Base-by-base conservation (phyloP, 2,888 invertebrate genomes). In the Drosophila diplacantha region DNA sequence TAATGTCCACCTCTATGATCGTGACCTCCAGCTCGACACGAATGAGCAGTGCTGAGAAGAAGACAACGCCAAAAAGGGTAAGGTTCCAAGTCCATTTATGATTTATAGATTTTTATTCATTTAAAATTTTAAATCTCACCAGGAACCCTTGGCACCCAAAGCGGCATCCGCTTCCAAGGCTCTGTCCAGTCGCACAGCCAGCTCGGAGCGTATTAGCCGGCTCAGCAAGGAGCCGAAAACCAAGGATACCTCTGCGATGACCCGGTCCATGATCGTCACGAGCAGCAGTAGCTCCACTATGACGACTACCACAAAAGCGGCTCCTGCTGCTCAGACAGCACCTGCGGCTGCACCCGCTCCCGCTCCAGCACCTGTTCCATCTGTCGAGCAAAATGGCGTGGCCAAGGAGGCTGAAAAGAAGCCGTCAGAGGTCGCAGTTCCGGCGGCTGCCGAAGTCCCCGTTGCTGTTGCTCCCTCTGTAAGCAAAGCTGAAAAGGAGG, bases 401-500 rank as follows among this genome's bases (percentile, higher is more conserved):
- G 49, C 61, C 54, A 74, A 75, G 57, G 76, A 72, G 52, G 18
- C 7, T 22, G 64, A 52, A 14, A 56, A 69, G 31, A 41, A 20
- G 6, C 6, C 43, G 2, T 38, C 46, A 9, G 72, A 74, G 50
- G 63, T 69, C 43, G 51, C 60, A 53, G 24, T 46, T 49, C 29
- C 50, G 34, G 35, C 44, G 49, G 53, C 70, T 44, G 47, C 49
- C 7, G 65, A 67, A 51, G 60, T 64, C 37, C 55, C 67, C 34
- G 18, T 32, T 37, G 29, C 43, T 26, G 47, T 58, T 5, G 44
- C 44, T 22, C 35, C 47, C 3, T 51, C 51, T 16, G 69, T 59
- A 12, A 90, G 73, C 71, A 88, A 88, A 77, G 89, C 87, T 49
- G 87, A 86, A 71, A 88, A 87, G 73, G 86, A 88, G 73, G 86